Conservation (phyloP, 2,113 vertebrate genomes). For the Tragelaphus scriptus region DNA sequence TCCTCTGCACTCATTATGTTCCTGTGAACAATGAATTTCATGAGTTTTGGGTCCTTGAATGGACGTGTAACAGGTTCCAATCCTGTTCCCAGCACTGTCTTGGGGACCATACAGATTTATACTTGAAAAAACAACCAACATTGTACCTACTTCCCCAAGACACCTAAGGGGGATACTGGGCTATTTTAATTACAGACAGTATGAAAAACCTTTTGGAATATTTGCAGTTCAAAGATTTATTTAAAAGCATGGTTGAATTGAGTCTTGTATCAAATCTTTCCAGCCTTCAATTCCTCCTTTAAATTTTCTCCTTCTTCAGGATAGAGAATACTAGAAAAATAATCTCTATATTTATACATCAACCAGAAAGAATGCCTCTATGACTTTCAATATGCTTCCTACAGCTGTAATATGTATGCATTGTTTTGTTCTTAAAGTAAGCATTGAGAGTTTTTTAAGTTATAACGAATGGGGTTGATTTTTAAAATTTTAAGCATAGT, state of each 20-base stretch:
- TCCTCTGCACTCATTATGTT: constrained; percentile 35
- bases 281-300: background rate
- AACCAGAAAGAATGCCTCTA: background rate
- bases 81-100: constrained; percentile 9
- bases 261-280: background rate
- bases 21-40: constrained; percentile 53
- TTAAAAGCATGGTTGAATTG: background rate
- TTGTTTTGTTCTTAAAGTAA: background rate
- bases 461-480: background rate
- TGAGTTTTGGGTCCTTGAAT: constrained; percentile 6
- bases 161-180: background rate
- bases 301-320: background rate
- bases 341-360: background rate
- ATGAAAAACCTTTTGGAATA: background rate
- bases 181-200: background rate
- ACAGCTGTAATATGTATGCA: background rate
- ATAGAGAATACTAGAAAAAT: background rate
- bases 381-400: background rate
- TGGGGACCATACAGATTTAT: background rate
- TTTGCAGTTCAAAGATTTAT: background rate
- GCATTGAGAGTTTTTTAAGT: background rate
- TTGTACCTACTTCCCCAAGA: background rate
- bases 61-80: background rate
- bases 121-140: background rate
- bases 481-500: background rate